Percentiles rank a stretch among this genome's conserved stretches.
These are phyloP conservation scores for Pseudorasbora parva DNA, from an alignment of 2,113 vertebrate genomes.

Conservation along the genomic window DNA sequence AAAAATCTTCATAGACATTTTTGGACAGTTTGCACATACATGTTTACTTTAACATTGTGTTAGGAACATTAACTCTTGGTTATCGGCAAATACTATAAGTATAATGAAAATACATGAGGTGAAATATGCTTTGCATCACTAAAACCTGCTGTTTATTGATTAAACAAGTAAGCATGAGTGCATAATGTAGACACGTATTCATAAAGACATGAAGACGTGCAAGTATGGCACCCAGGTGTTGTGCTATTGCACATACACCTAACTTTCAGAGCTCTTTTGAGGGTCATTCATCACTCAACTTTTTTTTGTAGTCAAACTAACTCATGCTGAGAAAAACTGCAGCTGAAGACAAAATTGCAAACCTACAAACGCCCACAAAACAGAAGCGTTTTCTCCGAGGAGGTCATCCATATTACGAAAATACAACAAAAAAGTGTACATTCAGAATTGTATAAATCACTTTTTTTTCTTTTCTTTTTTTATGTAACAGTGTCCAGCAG, in stretches of 20 bases:
- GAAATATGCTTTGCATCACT: background rate
- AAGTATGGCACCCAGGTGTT: conserved; percentile 31
- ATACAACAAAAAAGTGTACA: too few species aligned
- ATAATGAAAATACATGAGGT: background rate
- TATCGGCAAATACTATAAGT: background rate
- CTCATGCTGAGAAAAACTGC: conserved; percentile 54
- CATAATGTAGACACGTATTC: background rate
- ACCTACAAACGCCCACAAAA: conserved; percentile 52
- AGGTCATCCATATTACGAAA: too few species aligned
- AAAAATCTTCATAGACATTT: background rate
- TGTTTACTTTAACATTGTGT: background rate
- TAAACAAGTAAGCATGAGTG: background rate
- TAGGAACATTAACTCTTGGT: background rate
- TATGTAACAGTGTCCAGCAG: too few species aligned
- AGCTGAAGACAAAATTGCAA: conserved; percentile 62
- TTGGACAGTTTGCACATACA: background rate
- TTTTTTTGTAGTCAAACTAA: conserved; percentile 60
- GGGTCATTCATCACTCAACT: conserved; percentile 43
- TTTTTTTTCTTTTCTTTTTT: too few species aligned
- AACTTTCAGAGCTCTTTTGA: conserved; percentile 17
- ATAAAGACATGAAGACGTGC: background rate
- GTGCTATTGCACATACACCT: background rate
- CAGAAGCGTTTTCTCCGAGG: too few species aligned
- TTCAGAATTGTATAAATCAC: too few species aligned
- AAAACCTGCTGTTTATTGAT: background rate